phyloP scores from a whole-genome alignment of 1,140 invertebrate genomes.

The Drosophila virilis region DNA sequence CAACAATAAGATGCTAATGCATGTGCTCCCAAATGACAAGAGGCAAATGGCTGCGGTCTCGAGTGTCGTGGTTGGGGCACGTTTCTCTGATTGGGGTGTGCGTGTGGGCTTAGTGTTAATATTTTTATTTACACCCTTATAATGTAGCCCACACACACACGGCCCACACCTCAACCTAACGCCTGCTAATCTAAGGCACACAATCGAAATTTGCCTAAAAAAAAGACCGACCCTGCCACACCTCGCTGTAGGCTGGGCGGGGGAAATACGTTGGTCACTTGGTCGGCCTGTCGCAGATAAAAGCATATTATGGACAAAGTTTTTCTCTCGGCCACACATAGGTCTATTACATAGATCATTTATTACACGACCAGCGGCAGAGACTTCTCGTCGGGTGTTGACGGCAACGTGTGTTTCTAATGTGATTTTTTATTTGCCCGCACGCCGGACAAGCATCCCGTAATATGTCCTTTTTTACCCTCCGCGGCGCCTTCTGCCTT shows the following conservation, averaged over 20 bases:
- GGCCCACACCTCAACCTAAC: slow-evolving; percentile 13
- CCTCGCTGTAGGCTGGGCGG: slow-evolving; percentile 35
- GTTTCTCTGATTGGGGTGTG: slow-evolving; percentile 39
- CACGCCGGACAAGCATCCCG: slow-evolving; percentile 7
- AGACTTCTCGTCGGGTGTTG: slow-evolving; percentile 36
- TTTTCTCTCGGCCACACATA: slow-evolving; percentile 48
- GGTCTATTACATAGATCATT: slow-evolving; percentile 83
- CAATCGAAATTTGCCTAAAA: slow-evolving; percentile 79
- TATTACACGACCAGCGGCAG: slow-evolving; percentile 58
- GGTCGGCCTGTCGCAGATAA: slow-evolving; percentile 62
- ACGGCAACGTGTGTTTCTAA: slow-evolving; percentile 76
- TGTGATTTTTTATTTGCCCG: slow-evolving; percentile 71
- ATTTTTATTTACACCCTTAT: slow-evolving; percentile 81
- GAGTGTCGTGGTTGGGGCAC: slow-evolving; percentile 27
- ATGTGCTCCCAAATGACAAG: slow-evolving; percentile 64
- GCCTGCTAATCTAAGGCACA: slow-evolving; percentile 62
- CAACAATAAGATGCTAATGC: slow-evolving; percentile 69
- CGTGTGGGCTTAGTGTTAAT: slow-evolving; percentile 58
- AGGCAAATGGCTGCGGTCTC: slow-evolving; percentile 47
- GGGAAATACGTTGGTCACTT: slow-evolving; percentile 25
- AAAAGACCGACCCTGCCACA: slow-evolving; percentile 47
- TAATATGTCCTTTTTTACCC: slow-evolving; percentile 38
- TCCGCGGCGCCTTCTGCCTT: slow-evolving; percentile 3
- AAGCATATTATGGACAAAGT: slow-evolving; percentile 66
- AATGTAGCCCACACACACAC: slow-evolving; percentile 37